Conservation (phyloP, 1,140 invertebrate species). For the Heliconius hewitsoni region DNA sequence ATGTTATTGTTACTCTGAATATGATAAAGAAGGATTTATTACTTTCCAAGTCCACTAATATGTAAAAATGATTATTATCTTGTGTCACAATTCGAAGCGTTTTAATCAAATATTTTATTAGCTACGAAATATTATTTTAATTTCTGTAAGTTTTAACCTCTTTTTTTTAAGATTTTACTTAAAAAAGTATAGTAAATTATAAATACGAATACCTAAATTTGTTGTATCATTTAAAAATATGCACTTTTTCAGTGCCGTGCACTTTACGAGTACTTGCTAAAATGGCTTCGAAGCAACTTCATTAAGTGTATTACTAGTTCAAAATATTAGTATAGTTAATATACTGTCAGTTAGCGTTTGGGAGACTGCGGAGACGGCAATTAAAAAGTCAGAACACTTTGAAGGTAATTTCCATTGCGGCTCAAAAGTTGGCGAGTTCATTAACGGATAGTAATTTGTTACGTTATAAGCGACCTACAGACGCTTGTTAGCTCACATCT, state of each 20-base stretch:
- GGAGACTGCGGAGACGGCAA: neutral
- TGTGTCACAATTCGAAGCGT: too few relatives aligned
- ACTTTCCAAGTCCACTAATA: too few relatives aligned
- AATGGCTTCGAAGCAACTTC: neutral
- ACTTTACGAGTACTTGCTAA: neutral
- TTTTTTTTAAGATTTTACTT: too few relatives aligned
- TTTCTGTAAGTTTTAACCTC: too few relatives aligned
- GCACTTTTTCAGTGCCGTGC: neutral
- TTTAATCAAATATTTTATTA: too few relatives aligned
- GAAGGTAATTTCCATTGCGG: conserved; percentile 6
- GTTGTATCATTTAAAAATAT: neutral
- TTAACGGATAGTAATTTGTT: conserved; percentile 1
- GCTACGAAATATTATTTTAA: too few relatives aligned
- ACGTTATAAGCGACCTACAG: neutral
- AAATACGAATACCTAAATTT: too few relatives aligned
- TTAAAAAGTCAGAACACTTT: conserved; percentile 10
- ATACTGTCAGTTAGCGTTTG: conserved; percentile 1
- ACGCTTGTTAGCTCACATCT: conserved; percentile 3
- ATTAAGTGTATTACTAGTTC: conserved; percentile 1
- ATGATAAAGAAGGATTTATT: too few relatives aligned
- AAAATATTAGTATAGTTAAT: conserved; percentile 5
- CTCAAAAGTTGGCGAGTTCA: neutral
- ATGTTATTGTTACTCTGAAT: too few relatives aligned
- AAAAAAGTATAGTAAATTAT: too few relatives aligned
- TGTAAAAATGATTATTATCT: too few relatives aligned